Conservation (phyloP, 2,797 vertebrate species). For the Cygnus olor region DNA sequence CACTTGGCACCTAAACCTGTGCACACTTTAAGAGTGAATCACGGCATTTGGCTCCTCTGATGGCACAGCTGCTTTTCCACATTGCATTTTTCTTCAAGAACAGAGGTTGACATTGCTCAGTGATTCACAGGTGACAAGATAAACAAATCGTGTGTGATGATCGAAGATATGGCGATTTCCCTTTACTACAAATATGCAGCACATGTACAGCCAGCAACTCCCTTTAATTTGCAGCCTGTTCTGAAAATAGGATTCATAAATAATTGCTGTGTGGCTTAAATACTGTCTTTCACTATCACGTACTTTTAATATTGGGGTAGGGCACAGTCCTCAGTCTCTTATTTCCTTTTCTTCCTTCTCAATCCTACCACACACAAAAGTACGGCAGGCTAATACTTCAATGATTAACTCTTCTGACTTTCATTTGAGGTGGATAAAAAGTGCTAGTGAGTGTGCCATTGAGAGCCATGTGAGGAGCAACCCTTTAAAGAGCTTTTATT, state of each 20-base stretch:
- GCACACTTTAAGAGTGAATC: background rate
- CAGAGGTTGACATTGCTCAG: background rate
- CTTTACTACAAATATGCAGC: background rate
- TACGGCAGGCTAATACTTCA: constrained; percentile 58
- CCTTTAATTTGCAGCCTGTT: background rate
- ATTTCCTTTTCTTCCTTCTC: constrained; percentile 49
- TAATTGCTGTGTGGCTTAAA: constrained; percentile 7
- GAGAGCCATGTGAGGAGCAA: constrained; percentile 49
- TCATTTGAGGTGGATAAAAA: constrained; percentile 56
- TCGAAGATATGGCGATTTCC: constrained; percentile 10
- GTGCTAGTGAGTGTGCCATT: constrained; percentile 59
- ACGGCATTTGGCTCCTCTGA: background rate
- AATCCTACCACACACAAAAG: constrained; percentile 1
- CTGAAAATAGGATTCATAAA: constrained; percentile 59
- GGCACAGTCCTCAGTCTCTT: background rate
- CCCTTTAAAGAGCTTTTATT: constrained; percentile 80
- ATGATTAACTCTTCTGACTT: constrained; percentile 74
- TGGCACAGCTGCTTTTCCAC: background rate
- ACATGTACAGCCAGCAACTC: background rate
- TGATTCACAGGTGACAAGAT: background rate
- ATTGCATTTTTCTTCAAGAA: background rate
- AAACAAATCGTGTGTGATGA: constrained; percentile 30
- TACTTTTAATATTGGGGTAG: constrained; percentile 40
- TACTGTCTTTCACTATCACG: constrained; percentile 20
- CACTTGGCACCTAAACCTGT: background rate